Evolutionary conservation across 2,113 vertebrate species (phyloP), one percentile per base, ranked within the genome.

Genomic region (Solenodon paradoxus): DNA sequence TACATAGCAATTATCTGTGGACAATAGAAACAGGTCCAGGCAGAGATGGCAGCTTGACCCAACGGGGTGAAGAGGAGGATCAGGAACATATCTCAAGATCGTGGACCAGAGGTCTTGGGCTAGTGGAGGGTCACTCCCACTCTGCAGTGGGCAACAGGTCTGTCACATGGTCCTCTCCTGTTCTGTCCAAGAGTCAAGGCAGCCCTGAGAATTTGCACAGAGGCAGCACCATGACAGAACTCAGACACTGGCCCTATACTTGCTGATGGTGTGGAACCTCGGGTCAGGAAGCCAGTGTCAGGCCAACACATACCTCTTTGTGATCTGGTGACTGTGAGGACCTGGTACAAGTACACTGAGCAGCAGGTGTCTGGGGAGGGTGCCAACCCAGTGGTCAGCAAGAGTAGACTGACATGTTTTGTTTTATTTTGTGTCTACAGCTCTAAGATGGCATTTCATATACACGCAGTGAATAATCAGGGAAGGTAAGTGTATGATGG

Each of bases 401-500:
- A 77, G 40, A 90, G 47, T 57, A 82, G 32, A n/a, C 93, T 96
- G 80, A 97, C 64, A 45, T 47, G 49, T 79, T 19, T 42, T 96
- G 38, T 89, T 96, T 89, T 77, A 4, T 72, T 98, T 10, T 95
- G 26, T 45, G 26, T 74, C 74, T 92, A 0, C 92, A 99, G 99
- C 93, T 99, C 99, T 93, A 99, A 98, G 98, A 98, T 98, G 28
- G 88, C 98, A 92, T 99, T 99, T 97, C 98, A 95, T 75, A 99
- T 99, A 93, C 99, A 99, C 95, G 99, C 99, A 96, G 99, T 99
- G 97, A 99, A 99, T 97, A 99, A 99, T 72, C 98, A 98, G 11
- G 99, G 99, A 96, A 99, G 99, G 99, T 99, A 89, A 87, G 98
- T 98, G 42, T 88, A 5, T 69, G 42, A 53, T 45, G 72, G 32